Evolutionary conservation across 2,797 vertebrate genomes (phyloP).

Genomic region (Lophotriccus pileatus): DNA sequence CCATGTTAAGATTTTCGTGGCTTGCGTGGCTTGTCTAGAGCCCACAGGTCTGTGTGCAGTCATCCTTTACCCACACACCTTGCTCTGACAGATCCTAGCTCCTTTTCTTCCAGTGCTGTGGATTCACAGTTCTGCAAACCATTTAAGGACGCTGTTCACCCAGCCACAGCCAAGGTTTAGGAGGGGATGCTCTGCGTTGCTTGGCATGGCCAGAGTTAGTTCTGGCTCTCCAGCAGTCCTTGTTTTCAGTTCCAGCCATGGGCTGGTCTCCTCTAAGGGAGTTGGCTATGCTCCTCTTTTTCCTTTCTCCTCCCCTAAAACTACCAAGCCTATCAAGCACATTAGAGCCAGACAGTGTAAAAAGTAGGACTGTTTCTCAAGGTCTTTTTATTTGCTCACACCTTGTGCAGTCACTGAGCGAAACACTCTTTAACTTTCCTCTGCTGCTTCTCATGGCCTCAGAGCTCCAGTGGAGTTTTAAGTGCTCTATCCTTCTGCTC

Average conservation of each 20-base stretch:
- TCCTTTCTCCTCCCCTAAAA: constrained; percentile 51
- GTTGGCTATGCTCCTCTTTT: constrained; percentile 1
- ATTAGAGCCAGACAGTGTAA: neutral
- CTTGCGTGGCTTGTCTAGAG: neutral
- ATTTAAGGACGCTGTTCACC: neutral
- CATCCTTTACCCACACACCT: neutral
- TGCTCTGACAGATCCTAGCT: neutral
- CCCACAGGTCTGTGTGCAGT: neutral
- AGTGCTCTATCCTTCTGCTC: neutral
- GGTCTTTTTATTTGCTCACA: neutral
- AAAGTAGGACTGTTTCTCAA: neutral
- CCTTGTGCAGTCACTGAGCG: neutral
- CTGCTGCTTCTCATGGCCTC: neutral
- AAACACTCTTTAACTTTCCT: neutral
- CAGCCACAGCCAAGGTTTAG: neutral
- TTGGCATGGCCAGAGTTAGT: constrained; percentile 19
- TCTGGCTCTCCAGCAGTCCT: constrained; percentile 29
- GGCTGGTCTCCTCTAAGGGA: constrained; percentile 15
- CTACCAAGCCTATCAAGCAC: neutral
- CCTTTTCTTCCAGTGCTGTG: neutral
- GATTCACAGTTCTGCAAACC: neutral
- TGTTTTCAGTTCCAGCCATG: constrained; percentile 15
- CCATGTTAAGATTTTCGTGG: neutral
- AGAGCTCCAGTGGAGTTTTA: neutral
- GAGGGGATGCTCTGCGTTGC: neutral